phyloP scores from a whole-genome alignment of 2,888 invertebrate genomes.

The Gasteruption jaculator region DNA sequence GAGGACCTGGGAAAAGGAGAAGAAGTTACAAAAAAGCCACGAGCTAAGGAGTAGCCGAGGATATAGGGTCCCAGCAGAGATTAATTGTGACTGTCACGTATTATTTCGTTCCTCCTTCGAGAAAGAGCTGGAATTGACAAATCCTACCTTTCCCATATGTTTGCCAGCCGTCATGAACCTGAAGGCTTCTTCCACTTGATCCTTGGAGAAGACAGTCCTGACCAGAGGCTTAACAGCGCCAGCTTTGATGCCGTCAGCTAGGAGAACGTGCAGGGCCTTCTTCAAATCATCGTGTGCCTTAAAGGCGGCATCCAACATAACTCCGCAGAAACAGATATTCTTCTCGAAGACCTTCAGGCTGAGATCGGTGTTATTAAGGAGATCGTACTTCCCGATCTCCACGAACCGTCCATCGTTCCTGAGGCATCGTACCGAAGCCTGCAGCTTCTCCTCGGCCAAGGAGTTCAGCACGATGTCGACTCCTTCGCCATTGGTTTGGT shows the following conservation, averaged over 20 bases:
- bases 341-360: constrained; percentile 59
- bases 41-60: too few relatives aligned
- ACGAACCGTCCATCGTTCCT: constrained; percentile 55
- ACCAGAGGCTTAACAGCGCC: constrained; percentile 65
- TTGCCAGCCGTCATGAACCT: constrained; percentile 64
- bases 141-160: constrained; percentile 66
- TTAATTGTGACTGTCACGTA: too few relatives aligned
- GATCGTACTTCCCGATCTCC: constrained; percentile 65
- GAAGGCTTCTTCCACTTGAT: constrained; percentile 64
- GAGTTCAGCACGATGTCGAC: constrained; percentile 85
- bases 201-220: constrained; percentile 57
- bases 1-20: constrained; percentile 12
- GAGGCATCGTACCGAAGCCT: constrained; percentile 46
- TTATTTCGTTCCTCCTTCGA: too few relatives aligned
- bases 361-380: constrained; percentile 54
- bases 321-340: constrained; percentile 59
- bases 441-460: constrained; percentile 64
- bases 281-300: constrained; percentile 54
- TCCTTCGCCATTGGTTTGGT: constrained; percentile 74
- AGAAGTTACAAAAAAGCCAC: too few relatives aligned
- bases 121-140: too few relatives aligned
- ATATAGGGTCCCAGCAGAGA: too few relatives aligned
- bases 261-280: constrained; percentile 55
- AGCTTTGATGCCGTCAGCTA: constrained; percentile 59
- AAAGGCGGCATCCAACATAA: constrained; percentile 58